phyloP scores from a whole-genome alignment of 1,140 invertebrate genomes.

The Calycopis cecrops region DNA sequence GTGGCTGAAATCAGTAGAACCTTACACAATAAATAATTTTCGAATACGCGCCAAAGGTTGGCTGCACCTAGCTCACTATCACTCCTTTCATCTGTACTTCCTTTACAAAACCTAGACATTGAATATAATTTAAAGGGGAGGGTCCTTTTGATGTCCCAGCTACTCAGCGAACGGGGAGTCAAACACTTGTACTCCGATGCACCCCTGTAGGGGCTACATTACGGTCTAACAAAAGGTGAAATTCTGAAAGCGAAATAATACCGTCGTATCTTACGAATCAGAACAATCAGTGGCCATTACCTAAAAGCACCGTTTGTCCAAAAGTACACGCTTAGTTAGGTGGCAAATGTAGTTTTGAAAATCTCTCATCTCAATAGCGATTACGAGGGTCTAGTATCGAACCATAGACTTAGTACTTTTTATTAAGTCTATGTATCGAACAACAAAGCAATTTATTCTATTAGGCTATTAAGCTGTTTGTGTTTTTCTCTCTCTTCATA shows the following conservation, averaged over 20 bases:
- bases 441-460: not conserved
- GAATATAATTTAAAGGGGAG: constrained; percentile 17
- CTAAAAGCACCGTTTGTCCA: not conserved
- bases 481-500: not conserved
- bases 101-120: constrained; percentile 11
- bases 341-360: too few species aligned
- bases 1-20: too few species aligned
- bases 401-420: too few species aligned
- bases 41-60: too few species aligned
- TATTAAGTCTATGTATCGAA: too few species aligned
- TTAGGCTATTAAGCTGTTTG: not conserved
- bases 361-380: too few species aligned
- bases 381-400: too few species aligned
- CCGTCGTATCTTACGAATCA: constrained; percentile 8
- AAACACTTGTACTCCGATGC: constrained; percentile 13
- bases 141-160: constrained; percentile 20
- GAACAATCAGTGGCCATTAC: constrained; percentile 14
- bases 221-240: constrained; percentile 12
- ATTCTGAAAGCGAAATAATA: constrained; percentile 16
- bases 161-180: constrained; percentile 14
- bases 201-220: constrained; percentile 18
- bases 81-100: not conserved
- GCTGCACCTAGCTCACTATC: not conserved
- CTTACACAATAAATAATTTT: too few species aligned
- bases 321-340: not conserved